A percentile compares a stretch with the other conserved stretches of the same genome.
Conservation (phyloP, 1,140 invertebrate species). For the Drosophila kurseongensis region DNA sequence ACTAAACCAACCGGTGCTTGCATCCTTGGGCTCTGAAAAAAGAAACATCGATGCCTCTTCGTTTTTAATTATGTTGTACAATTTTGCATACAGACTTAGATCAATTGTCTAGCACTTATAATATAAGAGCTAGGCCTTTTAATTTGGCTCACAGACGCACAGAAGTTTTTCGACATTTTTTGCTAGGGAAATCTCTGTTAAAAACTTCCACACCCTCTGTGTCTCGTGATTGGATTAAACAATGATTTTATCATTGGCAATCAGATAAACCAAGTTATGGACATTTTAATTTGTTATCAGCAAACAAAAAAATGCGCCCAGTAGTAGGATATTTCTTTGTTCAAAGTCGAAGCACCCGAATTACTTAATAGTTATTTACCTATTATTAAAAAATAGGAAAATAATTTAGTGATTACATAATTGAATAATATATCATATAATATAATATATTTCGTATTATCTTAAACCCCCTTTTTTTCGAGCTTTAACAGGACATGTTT, state of each 20-base stretch:
- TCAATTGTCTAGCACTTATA: slow-evolving; percentile 5
- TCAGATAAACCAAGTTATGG: slow-evolving; percentile 5
- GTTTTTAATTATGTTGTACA: slow-evolving; percentile 6
- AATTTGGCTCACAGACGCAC: background rate
- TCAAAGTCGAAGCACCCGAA: slow-evolving; percentile 6
- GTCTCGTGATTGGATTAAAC: slow-evolving; percentile 1
- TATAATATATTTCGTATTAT: slow-evolving; percentile 20
- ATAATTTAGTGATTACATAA: slow-evolving; percentile 3
- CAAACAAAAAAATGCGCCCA: slow-evolving; percentile 4
- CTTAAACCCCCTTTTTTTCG: slow-evolving; percentile 4
- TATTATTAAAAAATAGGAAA: slow-evolving; percentile 9
- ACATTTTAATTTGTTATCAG: slow-evolving; percentile 1
- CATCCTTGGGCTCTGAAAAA: background rate
- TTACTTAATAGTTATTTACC: slow-evolving; percentile 10
- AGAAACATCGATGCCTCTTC: background rate
- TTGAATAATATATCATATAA: slow-evolving; percentile 10
- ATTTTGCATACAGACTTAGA: slow-evolving; percentile 9
- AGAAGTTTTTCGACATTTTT: background rate
- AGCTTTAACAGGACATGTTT: slow-evolving; percentile 22
- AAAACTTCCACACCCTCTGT: background rate
- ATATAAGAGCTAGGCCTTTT: background rate
- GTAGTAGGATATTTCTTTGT: slow-evolving; percentile 1
- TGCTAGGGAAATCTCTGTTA: background rate
- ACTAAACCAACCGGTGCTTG: background rate
- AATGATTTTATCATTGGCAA: slow-evolving; percentile 13